phyloP scores from a whole-genome alignment of 2,113 vertebrate species.

The Chitala chitala region DNA sequence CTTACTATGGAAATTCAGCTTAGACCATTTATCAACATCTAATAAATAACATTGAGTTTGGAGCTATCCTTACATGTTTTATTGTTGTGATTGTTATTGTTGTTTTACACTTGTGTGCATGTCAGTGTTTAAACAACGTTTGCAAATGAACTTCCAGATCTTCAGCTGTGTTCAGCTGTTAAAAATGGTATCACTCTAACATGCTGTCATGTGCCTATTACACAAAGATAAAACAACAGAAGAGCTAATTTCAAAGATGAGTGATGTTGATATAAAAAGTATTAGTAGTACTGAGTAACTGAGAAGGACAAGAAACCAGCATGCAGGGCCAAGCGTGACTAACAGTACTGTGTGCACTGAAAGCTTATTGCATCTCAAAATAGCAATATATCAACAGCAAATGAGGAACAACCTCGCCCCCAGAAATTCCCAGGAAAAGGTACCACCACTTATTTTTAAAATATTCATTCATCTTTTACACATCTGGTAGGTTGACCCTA shows the following conservation, averaged over 20 bases:
- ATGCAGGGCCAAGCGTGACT: background rate
- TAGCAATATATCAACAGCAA: slow-evolving; percentile 11
- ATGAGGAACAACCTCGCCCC: background rate
- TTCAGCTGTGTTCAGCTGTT: background rate
- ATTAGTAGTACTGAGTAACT: background rate
- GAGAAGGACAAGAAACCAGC: background rate
- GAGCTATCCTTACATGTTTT: no score
- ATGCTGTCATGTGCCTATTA: background rate
- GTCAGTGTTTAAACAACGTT: no score
- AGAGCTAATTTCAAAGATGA: background rate
- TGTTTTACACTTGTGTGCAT: background rate
- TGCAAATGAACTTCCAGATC: background rate
- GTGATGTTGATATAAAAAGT: background rate
- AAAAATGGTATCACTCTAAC: background rate
- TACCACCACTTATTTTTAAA: background rate
- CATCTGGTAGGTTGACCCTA: background rate
- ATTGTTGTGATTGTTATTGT: background rate
- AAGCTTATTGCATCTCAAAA: background rate
- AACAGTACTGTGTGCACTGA: background rate
- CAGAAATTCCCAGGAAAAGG: background rate
- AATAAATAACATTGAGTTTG: no score
- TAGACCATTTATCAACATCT: background rate
- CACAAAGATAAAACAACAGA: background rate
- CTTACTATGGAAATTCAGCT: slow-evolving; percentile 50
- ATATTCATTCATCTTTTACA: background rate